Conservation (phyloP, 2,888 invertebrate genomes). For the Dichetophora obliterata region DNA sequence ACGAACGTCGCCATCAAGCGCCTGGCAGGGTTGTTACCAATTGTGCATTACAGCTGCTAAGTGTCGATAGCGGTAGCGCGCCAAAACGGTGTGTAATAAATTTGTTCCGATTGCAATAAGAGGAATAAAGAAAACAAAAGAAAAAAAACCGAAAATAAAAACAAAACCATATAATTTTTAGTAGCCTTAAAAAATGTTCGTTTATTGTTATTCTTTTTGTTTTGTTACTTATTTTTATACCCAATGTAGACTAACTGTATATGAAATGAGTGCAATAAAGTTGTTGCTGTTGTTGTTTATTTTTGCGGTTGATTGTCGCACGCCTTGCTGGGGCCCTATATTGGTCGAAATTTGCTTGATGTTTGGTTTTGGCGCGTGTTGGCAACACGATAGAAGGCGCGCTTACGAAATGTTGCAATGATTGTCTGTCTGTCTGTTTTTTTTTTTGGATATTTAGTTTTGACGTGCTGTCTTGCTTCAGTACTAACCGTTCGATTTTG, state of each 20-base stretch:
- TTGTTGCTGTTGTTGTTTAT: constrained; percentile 10
- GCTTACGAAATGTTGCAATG: constrained; percentile 8
- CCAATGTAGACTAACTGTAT: not conserved
- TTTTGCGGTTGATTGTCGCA: not conserved
- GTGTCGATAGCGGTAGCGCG: constrained; percentile 20
- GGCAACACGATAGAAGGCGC: not conserved
- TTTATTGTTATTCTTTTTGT: constrained; percentile 26
- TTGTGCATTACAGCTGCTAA: not conserved
- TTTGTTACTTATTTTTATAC: not conserved
- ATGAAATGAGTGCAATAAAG: not conserved
- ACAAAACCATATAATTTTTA: not conserved
- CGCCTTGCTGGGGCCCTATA: not conserved
- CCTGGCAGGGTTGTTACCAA: constrained; percentile 23
- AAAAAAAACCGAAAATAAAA: too few relatives aligned
- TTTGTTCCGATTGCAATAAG: constrained; percentile 29
- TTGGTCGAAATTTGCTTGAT: not conserved
- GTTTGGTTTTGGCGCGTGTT: constrained; percentile 32
- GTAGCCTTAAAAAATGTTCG: not conserved
- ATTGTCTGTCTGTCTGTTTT: not conserved
- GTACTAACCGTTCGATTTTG: not conserved
- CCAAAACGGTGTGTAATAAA: constrained; percentile 29
- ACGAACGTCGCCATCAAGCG: not conserved
- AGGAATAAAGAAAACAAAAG: not conserved
- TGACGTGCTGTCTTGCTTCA: not conserved
- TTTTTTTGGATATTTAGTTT: not conserved